Evolutionary conservation across 2,113 vertebrate species (phyloP), one percentile per base, ranked within the genome.

Genomic region (Rhinopithecus roxellana): DNA sequence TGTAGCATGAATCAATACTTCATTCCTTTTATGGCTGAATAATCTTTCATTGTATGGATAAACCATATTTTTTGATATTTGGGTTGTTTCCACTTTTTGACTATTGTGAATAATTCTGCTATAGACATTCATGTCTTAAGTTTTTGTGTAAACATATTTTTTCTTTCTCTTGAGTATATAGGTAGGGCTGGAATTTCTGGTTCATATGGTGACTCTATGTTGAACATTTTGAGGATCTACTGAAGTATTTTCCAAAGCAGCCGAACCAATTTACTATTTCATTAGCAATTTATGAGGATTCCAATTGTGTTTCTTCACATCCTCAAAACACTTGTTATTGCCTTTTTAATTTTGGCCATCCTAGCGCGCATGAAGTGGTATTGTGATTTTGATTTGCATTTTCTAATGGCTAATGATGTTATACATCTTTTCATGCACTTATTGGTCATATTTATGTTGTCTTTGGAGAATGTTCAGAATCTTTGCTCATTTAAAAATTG

Each of bases 201-300:
- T 45, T 94, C 55, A 81, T 74, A 45, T 74, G 35, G 40, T 89
- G 83, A 67, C 30, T 86, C 45, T 77, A 9, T 86, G 17, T 59
- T 93, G 77, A 83, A 72, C 50, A 94, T 94, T 89, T 97, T 82
- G 32, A 86, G n/a, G 85, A 77, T 74, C 50, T 78, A 32, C 59
- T 48, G 50, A 90, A 80, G 16, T 43, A 4, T 88, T 93, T 96
- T 95, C 17, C 52, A 91, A 77, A 93, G 61, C 32, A 84, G 12
- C 25, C 61, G 14, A 1, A 67, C 27, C 13, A 83, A 6, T 88
- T 93, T 93, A 69, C 67, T 57, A 93, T 43, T n/a, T 78, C 14
- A 38, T 23, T 90, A 94, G 69, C 48, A 52, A 2, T 59, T 1
- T 79, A 38, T 74, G 30, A 94, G 8, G 13, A 96, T 90, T 52